These are phyloP conservation scores for Stenoptilia bipunctidactyla DNA, from an alignment of 2,888 invertebrate genomes.

Conservation along the genomic window DNA sequence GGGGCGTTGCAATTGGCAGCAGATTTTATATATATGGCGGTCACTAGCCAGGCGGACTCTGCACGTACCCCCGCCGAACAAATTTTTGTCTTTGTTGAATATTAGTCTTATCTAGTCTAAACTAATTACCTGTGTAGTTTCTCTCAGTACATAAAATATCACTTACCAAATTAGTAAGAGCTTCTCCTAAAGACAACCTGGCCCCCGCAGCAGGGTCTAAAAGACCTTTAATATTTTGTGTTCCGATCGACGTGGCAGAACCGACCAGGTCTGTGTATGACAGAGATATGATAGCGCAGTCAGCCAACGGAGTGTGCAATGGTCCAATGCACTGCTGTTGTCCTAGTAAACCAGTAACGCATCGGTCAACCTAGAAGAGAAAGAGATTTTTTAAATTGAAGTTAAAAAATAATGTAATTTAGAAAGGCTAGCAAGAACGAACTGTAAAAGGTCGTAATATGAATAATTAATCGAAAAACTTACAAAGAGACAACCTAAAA, in stretches of 20 bases:
- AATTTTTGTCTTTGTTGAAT: no score
- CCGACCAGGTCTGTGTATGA: constrained; percentile 88
- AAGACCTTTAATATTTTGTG: constrained; percentile 95
- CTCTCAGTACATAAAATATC: no score
- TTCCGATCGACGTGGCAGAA: constrained; percentile 95
- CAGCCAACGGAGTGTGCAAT: constrained; percentile 94
- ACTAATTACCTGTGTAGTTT: no score
- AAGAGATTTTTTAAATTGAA: not conserved
- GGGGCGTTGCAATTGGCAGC: no score
- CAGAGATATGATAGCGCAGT: constrained; percentile 91
- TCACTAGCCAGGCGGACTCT: no score
- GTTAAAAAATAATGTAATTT: not conserved
- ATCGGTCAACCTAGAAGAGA: constrained; percentile 77
- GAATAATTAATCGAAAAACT: no score
- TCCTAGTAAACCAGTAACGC: constrained; percentile 94
- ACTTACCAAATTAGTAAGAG: constrained; percentile 91
- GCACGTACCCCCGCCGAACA: no score
- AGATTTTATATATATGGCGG: no score
- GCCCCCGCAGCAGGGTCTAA: constrained; percentile 89
- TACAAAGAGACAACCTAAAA: no score
- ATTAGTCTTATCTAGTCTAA: no score
- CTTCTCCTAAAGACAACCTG: constrained; percentile 94
- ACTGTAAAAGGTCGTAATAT: no score
- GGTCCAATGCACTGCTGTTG: constrained; percentile 99
- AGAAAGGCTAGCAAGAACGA: no score